A percentile compares a stretch with the other conserved stretches of the same genome.
Conservation (phyloP, 2,888 invertebrate species). For the Fabriciana adippe region DNA sequence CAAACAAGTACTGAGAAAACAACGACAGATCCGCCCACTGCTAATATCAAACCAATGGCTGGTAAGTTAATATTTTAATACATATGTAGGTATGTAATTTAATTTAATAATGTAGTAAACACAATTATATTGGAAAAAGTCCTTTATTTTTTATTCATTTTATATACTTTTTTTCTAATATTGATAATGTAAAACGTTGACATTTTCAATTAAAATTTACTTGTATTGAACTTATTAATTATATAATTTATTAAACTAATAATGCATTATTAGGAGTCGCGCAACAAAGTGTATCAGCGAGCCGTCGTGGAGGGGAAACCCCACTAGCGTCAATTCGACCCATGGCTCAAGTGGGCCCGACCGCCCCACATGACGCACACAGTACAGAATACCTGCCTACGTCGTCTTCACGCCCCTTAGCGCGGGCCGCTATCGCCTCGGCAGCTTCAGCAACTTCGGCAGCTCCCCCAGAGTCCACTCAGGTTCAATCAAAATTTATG, state of each 20-base stretch:
- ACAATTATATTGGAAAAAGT: no score
- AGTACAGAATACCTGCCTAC: constrained; percentile 92
- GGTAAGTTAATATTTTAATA: constrained; percentile 71
- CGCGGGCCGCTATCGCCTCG: constrained; percentile 85
- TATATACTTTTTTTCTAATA: not conserved
- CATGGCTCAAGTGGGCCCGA: constrained; percentile 92
- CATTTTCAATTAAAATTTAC: constrained; percentile 5
- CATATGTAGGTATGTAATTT: no score
- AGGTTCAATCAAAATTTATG: constrained; percentile 41
- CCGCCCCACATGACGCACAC: constrained; percentile 84
- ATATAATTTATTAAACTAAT: not conserved
- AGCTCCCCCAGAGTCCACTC: constrained; percentile 75
- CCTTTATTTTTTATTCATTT: constrained; percentile 35
- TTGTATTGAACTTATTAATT: not conserved
- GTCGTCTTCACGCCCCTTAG: constrained; percentile 86
- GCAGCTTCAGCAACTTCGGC: constrained; percentile 84
- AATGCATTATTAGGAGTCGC: constrained; percentile 57
- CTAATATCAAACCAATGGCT: constrained; percentile 97
- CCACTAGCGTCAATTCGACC: constrained; percentile 95
- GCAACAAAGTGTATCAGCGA: constrained; percentile 76
- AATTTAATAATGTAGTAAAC: no score
- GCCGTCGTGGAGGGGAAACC: constrained; percentile 89
- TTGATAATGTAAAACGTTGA: not conserved
- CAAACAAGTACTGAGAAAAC: constrained; percentile 81
- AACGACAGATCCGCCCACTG: constrained; percentile 86